Base-by-base conservation (phyloP, 2,888 invertebrate genomes). In the Acanthoscelides obtectus region DNA sequence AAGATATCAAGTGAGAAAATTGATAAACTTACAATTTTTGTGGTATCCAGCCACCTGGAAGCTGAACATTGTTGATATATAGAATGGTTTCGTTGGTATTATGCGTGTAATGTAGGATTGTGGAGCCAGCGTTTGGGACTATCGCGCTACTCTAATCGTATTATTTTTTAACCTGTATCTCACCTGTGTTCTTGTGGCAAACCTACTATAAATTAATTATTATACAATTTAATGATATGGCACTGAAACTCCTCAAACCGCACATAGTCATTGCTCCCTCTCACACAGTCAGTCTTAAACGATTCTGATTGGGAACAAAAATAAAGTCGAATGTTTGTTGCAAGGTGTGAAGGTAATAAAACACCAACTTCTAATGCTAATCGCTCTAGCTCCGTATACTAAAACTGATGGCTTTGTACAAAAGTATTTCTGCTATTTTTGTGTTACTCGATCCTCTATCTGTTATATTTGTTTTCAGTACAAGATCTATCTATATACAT, bases 401-500 rank as follows among this genome's bases (percentile, higher is more conserved):
- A 80, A 79, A 79, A 75, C n/a, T n/a, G 76, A 77, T 80, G 78
- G 79, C 78, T 80, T 79, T 80, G 79, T 80, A 81, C 80, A 81
- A 80, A 79, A 79, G 78, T 79, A 75, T 77, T 76, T 72, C 75
- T 77, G 77, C 71, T 71, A 74, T 77, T 69, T 67, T 75, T 71
- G 74, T 77, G 75, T 76, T 77, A 78, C 77, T 77, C 75, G 68
- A 75, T n/a, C 76, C 73, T 74, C 77, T 77, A 78, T 77, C 75
- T 73, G 75, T 75, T 78, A 77, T 69, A 75, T 69, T 67, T 64
- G 1, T 71, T 72, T 75, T 77, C 77, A 77, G 76, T 79, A 79
- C 77, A 77, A 77, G 22, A 45, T 45, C 45, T 3, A 12, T 45
- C 45, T 45, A 45, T 45, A 12, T 12, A 45, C 45, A 45, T 4